A percentile compares a stretch with the other conserved stretches of the same genome.
Evolutionary conservation across 2,113 vertebrate genomes (phyloP).

Genomic region (Columba livia): DNA sequence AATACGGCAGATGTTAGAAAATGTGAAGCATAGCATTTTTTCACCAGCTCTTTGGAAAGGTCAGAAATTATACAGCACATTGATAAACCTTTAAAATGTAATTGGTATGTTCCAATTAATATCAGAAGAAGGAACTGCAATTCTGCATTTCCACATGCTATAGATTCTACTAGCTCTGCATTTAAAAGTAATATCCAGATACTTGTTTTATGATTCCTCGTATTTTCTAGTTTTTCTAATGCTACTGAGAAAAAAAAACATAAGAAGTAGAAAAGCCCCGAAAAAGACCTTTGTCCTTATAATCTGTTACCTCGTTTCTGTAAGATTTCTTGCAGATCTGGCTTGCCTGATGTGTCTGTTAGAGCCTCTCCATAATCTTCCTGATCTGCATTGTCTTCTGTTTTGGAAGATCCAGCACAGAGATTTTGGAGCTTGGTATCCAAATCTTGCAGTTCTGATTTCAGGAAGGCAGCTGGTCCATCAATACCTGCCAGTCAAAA

Average conservation of each 20-base stretch:
- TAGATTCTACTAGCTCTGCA: neutral
- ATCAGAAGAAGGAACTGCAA: neutral
- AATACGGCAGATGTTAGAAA: neutral
- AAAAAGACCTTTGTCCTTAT: conserved; percentile 75
- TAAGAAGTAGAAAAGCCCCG: neutral
- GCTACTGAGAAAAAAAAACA: neutral
- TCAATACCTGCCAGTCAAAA: conserved; percentile 82
- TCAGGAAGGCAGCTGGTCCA: conserved; percentile 86
- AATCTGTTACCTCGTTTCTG: conserved; percentile 83
- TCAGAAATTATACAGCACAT: neutral
- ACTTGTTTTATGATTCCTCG: neutral
- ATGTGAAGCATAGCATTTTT: neutral
- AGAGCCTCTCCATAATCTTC: conserved; percentile 72
- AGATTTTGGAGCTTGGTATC: conserved; percentile 78
- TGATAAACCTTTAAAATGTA: neutral
- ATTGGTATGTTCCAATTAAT: neutral
- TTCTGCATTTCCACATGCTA: neutral
- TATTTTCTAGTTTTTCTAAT: neutral
- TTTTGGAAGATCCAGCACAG: conserved; percentile 75
- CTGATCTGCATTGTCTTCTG: conserved; percentile 72
- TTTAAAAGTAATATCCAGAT: neutral
- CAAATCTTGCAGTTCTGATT: conserved; percentile 77
- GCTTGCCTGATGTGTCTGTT: conserved; percentile 75
- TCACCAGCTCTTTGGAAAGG: neutral
- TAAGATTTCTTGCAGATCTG: conserved; percentile 88